Evolutionary conservation across 2,113 vertebrate genomes (phyloP), one percentile per base, ranked within the genome.

Genomic region (Pristiophorus japonicus): DNA sequence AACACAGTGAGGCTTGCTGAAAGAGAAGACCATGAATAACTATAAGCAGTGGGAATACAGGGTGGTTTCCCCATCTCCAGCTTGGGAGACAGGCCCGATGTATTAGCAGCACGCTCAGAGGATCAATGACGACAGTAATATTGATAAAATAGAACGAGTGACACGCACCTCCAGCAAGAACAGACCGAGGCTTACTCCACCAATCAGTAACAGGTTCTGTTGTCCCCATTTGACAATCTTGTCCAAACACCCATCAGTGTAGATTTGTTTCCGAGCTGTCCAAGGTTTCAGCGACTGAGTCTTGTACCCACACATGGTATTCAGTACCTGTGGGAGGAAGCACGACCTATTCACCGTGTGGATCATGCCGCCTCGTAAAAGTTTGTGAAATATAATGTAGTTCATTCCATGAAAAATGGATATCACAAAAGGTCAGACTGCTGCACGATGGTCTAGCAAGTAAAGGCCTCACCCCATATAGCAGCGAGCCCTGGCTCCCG

Each of bases 251-350:
- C 97, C 97, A 4, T 87, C 81, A 14, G 96, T 96, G 96, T 97
- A 96, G 87, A 97, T 96, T 42, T 81, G 90, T 1, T 67, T 66
- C 4, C 67, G 96, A 10, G 96, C 95, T 6, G 51, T 55, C 90
- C 81, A 96, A 4, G 95, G 66, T 16, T 95, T 90, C 66, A 96
- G 95, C 12, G 75, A 96, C 94, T 97, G 97, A 4, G 96, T 96
- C 95, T 96, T 96, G 88, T 97, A 97, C 88, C 97, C 97, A 96
- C 97, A 97, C 97, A 97, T 97, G 62, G 97, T 97, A 96, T 97
- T 97, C 78, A 97, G 96, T 45, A 97, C 95, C 34, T 96, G 96
- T 97, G 95, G 1, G 34, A 24, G 27, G 73, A 95, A 73, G 59
- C 59, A 16, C 34, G 30, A 63, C 24, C 16, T 12, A n/a, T 62